Base-by-base conservation (phyloP, 2,888 invertebrate genomes). In the Leptodirus hochenwartii region DNA sequence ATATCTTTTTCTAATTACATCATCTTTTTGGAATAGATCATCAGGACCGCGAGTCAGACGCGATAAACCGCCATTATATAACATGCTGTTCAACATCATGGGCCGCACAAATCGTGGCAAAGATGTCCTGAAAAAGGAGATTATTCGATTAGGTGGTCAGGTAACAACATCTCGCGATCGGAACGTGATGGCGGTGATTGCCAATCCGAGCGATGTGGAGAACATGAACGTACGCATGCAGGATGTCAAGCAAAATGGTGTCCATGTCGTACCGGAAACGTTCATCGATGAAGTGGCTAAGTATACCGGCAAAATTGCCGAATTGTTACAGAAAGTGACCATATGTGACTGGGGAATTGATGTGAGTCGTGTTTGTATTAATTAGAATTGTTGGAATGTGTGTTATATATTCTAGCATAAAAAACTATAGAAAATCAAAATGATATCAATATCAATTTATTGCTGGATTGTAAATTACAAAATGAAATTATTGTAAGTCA, bases 271-370 rank as follows among this genome's bases (percentile, higher is more conserved):
- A 2, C 69, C 80, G 5, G 69, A 73, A 42, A 69, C 71, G 24
- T 85, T 78, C 48, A 47, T 91, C 1, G 72, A 78, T 34, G 63
- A 69, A 36, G 69, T 67, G 11, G 58, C 66, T 30, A 56, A 62
- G 14, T 66, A 74, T 40, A 62, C 63, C 14, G 66, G 72, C 1
- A 59, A 68, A 15, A 63, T 72, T 23, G 54, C 79, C 3, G 63
- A 68, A 34, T 58, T 75, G 4, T 69, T 87, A 29, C 64, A 64
- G 34, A 68, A 73, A 40, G 71, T 77, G 49, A 74, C 69, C 36
- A 71, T 90, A 39, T 77, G 78, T 15, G 60, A 69, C 30, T 90
- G 90, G 90, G 87, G 87, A 9, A 68, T 73, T 12, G 80, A 87
- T 51, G 76, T 77, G 57, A 64, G 64, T 62, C 27, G n/a, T n/a